These are phyloP conservation scores for Hirtodrosophila duncani DNA, from an alignment of 2,888 invertebrate species.

Conservation along the genomic window DNA sequence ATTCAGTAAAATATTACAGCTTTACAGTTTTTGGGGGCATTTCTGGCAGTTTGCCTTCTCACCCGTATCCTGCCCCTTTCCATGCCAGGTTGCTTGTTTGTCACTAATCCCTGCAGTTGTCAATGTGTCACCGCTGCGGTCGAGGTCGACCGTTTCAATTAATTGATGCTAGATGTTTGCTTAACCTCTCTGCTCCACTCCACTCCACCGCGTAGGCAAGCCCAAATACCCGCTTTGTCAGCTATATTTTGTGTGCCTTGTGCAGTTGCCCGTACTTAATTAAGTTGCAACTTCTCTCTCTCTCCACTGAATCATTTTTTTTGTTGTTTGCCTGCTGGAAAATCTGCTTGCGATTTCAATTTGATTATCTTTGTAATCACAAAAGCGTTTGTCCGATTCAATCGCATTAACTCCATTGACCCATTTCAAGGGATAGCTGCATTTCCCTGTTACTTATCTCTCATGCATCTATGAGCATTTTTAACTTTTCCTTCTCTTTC, in stretches of 20 bases:
- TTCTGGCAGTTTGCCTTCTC: no score
- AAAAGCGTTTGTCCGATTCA: constrained; percentile 45
- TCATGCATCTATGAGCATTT: constrained; percentile 17
- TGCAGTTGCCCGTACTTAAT: neutral
- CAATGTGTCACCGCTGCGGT: constrained; percentile 27
- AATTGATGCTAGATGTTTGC: constrained; percentile 51
- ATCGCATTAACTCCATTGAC: constrained; percentile 52
- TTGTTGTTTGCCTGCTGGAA: neutral
- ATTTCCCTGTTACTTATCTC: constrained; percentile 19
- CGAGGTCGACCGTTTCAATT: constrained; percentile 38
- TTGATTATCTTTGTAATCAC: constrained; percentile 47
- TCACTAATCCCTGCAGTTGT: constrained; percentile 27
- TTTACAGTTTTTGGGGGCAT: no score
- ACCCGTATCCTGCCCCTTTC: no score
- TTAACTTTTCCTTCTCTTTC: constrained; percentile 5
- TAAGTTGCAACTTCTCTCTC: neutral
- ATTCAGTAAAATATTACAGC: no score
- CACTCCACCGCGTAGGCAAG: no score
- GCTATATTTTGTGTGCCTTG: no score
- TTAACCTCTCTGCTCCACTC: neutral
- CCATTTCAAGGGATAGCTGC: constrained; percentile 40
- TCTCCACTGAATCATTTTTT: neutral
- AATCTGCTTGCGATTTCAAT: constrained; percentile 40
- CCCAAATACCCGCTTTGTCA: no score
- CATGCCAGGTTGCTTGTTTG: no score